Base-by-base conservation (phyloP, 2,888 invertebrate genomes). In the Scaeva pyrastri region DNA sequence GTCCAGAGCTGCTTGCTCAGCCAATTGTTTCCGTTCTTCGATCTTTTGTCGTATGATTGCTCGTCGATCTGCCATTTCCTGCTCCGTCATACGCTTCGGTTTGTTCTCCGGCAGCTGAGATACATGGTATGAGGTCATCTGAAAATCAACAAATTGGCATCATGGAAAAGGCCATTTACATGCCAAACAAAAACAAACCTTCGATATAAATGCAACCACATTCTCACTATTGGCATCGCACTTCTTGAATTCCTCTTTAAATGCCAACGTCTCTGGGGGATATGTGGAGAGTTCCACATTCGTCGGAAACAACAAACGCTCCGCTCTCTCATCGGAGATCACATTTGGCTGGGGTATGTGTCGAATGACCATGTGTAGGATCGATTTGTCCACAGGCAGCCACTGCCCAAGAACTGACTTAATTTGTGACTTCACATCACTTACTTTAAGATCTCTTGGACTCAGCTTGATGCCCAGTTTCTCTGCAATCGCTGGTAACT, bases 41-140 rank as follows among this genome's bases (percentile, higher is more conserved):
- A 96, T 95, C 80, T 94, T 93, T 85, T 94, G 94, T 72, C 95
- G 94, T 0, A 96, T 96, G 76, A 93, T 93, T 89, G 96, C 96
- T 76, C 96, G 93, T 71, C 96, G 94, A 8, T 94, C 91, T 12
- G 94, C 94, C 91, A 97, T 94, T 91, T 97, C 97, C 90, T 96
- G 96, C 16, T 94, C 93, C 0, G 96, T 97, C 84, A 97, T 93
- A n/a, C 95, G 94, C 90, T 96, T 96, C 10, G 96, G 95, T 91
- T 95, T 96, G 91, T 97, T 96, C 91, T 97, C 95, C 0, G 98
- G 97, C 87, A 98, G 91, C 81, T 94, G 93, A 88, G 94, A 95
- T 84, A 94, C 95, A 90, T 97, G 96, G 31, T 96, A 95, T 71
- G 97, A 95, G 93, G 97, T 96, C 98, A 99, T 98, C 94, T 98